These are phyloP conservation scores for Taeniopygia guttata DNA, from an alignment of 2,797 vertebrate species.

Conservation along the genomic window DNA sequence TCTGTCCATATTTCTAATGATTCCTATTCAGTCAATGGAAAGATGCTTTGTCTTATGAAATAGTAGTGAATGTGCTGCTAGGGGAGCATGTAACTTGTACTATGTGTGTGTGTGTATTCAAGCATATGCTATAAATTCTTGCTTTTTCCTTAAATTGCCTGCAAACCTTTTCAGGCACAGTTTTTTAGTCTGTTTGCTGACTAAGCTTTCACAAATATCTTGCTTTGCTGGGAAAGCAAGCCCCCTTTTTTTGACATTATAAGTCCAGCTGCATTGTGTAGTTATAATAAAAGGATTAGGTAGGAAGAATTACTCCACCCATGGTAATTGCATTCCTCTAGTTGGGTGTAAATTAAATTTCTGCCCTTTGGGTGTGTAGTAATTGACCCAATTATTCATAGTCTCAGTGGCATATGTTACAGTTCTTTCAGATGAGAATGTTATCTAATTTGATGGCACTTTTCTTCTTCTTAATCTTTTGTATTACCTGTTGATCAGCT, in stretches of 20 bases:
- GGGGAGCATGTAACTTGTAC: not conserved
- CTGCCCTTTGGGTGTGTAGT: constrained; percentile 5
- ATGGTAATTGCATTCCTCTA: constrained; percentile 45
- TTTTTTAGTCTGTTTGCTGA: constrained; percentile 33
- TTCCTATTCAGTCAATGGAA: not conserved
- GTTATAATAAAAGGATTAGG: constrained; percentile 54
- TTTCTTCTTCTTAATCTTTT: not conserved
- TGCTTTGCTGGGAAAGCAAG: not conserved
- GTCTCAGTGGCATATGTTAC: constrained; percentile 2
- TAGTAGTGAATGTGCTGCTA: not conserved
- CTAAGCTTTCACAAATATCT: not conserved
- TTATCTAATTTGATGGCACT: constrained; percentile 26
- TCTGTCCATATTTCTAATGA: not conserved
- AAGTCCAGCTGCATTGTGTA: constrained; percentile 22
- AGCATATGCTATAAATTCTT: not conserved
- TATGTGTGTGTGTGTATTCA: not conserved
- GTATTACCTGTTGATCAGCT: not conserved
- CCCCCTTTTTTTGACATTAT: not conserved
- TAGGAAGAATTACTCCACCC: constrained; percentile 56
- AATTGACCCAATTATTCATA: constrained; percentile 34
- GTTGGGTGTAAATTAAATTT: constrained; percentile 48
- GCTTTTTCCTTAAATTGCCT: not conserved
- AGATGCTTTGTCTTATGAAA: not conserved
- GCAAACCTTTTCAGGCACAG: not conserved
- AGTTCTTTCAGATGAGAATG: not conserved